phyloP scores from a whole-genome alignment of 2,113 vertebrate species.

The Lipophrys pholis region DNA sequence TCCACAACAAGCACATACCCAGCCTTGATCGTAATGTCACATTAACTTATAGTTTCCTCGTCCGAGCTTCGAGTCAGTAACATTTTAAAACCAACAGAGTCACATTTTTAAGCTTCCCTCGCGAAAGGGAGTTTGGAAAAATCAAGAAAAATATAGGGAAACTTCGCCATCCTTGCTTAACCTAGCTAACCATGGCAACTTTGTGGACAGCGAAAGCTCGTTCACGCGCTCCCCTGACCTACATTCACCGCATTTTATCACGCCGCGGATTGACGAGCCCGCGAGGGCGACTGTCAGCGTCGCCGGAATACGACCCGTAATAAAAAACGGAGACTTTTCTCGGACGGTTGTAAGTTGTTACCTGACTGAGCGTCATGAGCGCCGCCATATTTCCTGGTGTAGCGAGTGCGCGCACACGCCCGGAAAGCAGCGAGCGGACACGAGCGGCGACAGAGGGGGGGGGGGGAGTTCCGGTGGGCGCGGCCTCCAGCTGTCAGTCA shows the following conservation, averaged over 20 bases:
- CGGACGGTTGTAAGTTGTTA: constrained; percentile 73
- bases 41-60: neutral
- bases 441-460: constrained; percentile 41
- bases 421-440: constrained; percentile 39
- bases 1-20: neutral
- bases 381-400: constrained; percentile 93
- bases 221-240: neutral
- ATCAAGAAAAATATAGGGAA: neutral
- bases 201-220: constrained; percentile 18
- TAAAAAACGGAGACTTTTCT: constrained; percentile 5
- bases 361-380: constrained; percentile 90
- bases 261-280: accelerated
- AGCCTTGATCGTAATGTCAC: neutral
- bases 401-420: constrained; percentile 74
- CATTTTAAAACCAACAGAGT: neutral
- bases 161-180: constrained; percentile 19
- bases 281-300: neutral
- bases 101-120: neutral
- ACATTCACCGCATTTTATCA: neutral
- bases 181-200: constrained; percentile 61
- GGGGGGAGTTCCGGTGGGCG: constrained; percentile 14
- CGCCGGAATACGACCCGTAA: no score
- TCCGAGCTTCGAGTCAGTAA: neutral
- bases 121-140: no score
- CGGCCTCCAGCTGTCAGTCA: neutral